Base-by-base conservation (phyloP, 2,797 vertebrate species). In the Tokudaia tokunoshimensis region DNA sequence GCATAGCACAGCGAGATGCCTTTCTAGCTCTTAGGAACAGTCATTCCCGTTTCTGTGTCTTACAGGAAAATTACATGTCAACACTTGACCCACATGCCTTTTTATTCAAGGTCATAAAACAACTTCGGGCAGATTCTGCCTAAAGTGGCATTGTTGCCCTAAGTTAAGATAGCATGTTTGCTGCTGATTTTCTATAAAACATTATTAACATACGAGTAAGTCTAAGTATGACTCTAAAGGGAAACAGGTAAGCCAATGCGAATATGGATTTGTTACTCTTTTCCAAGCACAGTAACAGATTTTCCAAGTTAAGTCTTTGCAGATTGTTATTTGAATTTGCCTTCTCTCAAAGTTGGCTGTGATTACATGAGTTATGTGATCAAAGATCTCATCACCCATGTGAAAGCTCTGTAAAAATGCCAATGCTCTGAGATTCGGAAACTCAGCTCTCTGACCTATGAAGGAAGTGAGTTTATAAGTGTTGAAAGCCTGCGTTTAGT, bases 361-460 rank as follows among this genome's bases (percentile, higher is more conserved):
- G 50, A 22, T 52, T 78, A 20, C 20, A 70, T 84, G 55, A 87
- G 80, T 44, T 89, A 15, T 88, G 0, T n/a, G 85, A 47, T 84
- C 44, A 82, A 6, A 94, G 83, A 6, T 72, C 94, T 91, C 22
- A 26, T 78, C 61, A 79, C 47, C 34, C 79, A 86, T 63, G 17
- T 78, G 61, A 94, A 83, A 80, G 20, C 55, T 29, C 96, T 96
- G 78, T 47, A 67, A 81, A 96, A 95, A 96, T 61, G 47, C 19
- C 57, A 91, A 0, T 81, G 22, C 19, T 44, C 92, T 3, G 41
- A 94, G 29, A 94, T 95, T 57, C 80, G 63, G 84, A 95, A 95
- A 87, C 75, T 31, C 52, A n/a, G 0, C 86, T 79, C 34, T 94
- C 70, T 88, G 34, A 90, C 14, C 44, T 75, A 1, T 61, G 57